phyloP scores from a whole-genome alignment of 2,113 vertebrate genomes.

The Taxidea taxus region DNA sequence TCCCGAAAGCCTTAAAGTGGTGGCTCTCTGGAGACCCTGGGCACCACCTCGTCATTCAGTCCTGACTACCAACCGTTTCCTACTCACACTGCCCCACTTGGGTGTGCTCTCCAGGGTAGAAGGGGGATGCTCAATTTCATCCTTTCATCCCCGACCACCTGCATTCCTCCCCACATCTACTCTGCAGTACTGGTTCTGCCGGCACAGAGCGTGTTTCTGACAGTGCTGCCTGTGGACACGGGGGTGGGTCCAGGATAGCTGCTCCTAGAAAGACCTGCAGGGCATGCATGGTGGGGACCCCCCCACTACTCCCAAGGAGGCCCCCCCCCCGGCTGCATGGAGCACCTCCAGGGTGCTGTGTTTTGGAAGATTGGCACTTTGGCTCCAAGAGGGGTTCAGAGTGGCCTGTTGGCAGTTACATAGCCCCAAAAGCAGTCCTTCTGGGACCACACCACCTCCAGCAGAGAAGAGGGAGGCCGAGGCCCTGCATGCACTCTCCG shows the following conservation, averaged over 20 bases:
- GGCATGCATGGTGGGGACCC: background rate
- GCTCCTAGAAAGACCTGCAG: background rate
- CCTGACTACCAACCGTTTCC: background rate
- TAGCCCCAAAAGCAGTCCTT: background rate
- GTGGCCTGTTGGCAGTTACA: accelerated
- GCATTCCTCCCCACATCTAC: background rate
- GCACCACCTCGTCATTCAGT: constrained; percentile 12
- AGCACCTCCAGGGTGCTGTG: accelerated
- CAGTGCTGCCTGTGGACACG: background rate
- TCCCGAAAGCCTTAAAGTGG: constrained; percentile 76
- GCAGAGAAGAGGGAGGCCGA: background rate
- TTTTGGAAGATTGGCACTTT: background rate
- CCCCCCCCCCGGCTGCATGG: background rate
- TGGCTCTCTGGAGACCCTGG: constrained; percentile 55
- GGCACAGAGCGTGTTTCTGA: background rate
- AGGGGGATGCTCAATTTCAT: background rate
- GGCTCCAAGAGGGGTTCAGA: background rate
- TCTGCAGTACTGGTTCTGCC: background rate
- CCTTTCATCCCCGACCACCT: background rate
- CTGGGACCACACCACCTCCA: background rate
- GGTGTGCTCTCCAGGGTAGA: background rate
- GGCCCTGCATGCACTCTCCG: background rate
- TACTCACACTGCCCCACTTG: background rate
- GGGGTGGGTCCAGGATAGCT: background rate
- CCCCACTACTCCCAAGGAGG: background rate